phyloP scores from a whole-genome alignment of 2,888 invertebrate genomes.

The Dryomyza anilis region DNA sequence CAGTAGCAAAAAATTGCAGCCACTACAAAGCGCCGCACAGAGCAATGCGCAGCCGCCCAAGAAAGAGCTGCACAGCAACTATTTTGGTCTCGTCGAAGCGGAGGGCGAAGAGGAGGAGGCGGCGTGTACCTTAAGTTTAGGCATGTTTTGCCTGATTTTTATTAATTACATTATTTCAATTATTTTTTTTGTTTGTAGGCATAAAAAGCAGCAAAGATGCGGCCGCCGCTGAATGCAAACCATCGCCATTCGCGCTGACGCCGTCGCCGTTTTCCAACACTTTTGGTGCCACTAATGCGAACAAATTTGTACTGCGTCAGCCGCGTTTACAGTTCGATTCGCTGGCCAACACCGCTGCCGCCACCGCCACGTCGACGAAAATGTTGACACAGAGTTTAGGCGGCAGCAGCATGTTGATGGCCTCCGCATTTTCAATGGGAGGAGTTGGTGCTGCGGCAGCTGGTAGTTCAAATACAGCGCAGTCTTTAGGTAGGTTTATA shows the following conservation, averaged over 20 bases:
- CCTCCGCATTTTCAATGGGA: constrained; percentile 4
- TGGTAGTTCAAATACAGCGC: neutral
- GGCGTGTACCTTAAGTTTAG: constrained; percentile 4
- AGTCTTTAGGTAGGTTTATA: constrained; percentile 8
- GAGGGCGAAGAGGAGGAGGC: neutral
- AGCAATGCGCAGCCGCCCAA: constrained; percentile 27
- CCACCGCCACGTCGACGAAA: constrained; percentile 23
- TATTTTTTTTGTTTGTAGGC: constrained; percentile 21
- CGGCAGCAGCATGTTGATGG: no score
- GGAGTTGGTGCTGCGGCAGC: no score
- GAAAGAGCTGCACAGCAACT: constrained; percentile 42
- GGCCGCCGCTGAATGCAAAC: constrained; percentile 8
- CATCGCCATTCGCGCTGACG: neutral
- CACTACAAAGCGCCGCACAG: neutral
- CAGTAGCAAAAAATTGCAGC: constrained; percentile 2
- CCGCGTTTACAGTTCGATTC: constrained; percentile 56
- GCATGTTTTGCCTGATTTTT: neutral
- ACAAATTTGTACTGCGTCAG: constrained; percentile 54
- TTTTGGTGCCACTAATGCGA: constrained; percentile 34
- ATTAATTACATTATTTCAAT: neutral
- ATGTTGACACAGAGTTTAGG: no score
- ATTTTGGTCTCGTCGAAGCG: constrained; percentile 43
- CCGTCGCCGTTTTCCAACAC: constrained; percentile 15
- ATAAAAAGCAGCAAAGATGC: constrained; percentile 35
- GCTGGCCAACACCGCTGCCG: neutral